Conservation (phyloP, 2,113 vertebrate genomes). For the Muntiacus muntjak region DNA sequence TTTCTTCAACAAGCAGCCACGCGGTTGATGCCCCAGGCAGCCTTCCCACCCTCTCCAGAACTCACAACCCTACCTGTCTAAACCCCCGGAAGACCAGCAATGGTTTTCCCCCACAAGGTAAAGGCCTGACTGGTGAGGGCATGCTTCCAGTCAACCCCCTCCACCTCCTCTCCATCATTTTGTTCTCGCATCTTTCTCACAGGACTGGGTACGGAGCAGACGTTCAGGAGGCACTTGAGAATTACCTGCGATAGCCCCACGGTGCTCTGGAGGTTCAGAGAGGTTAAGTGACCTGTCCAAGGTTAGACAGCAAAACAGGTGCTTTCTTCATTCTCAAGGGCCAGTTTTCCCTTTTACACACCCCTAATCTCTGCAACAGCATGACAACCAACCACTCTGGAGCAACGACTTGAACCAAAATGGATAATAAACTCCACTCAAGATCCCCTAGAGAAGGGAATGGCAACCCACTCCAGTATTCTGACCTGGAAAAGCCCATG, state of each 20-base stretch:
- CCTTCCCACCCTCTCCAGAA: not conserved
- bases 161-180: rapidly evolving
- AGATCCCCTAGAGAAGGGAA: not conserved
- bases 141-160: not conserved
- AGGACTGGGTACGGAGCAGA: not conserved
- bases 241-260: not conserved
- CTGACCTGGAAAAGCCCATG: not conserved
- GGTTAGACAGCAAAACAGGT: not conserved
- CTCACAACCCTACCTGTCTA: not conserved
- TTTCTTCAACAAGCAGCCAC: not conserved
- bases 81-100: not conserved
- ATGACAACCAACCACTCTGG: not conserved
- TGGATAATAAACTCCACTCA: not conserved
- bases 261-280: not conserved
- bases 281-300: not conserved
- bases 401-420: not conserved
- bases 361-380: not conserved
- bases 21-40: rapidly evolving
- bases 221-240: too few species aligned
- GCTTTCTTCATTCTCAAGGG: not conserved
- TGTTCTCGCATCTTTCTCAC: not conserved
- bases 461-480: not conserved
- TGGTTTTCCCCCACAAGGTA: not conserved
- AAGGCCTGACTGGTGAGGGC: not conserved
- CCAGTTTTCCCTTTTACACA: not conserved